These are phyloP conservation scores for Sacculina carcini DNA, from an alignment of 2,888 invertebrate genomes.

Conservation along the genomic window DNA sequence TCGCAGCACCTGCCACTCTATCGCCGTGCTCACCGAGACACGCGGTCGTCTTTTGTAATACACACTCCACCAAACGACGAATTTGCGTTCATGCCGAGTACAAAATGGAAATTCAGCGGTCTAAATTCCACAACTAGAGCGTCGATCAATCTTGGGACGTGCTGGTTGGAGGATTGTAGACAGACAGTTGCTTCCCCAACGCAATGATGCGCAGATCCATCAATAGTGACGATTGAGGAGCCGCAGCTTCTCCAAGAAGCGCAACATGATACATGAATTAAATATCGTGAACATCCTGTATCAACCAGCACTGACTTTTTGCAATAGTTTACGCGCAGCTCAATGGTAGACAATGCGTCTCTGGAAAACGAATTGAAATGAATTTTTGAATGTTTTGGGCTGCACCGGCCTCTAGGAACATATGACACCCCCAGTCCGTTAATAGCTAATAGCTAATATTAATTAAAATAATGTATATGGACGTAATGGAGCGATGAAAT, in stretches of 20 bases:
- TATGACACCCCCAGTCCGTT: too few relatives aligned
- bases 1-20: too few relatives aligned
- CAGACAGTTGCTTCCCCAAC: slow-evolving; percentile 1
- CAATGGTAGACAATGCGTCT: background rate
- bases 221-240: slow-evolving; percentile 2
- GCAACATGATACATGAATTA: slow-evolving; percentile 1
- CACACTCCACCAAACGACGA: background rate
- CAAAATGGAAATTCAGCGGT: background rate
- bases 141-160: background rate
- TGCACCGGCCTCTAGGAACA: too few relatives aligned
- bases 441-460: too few relatives aligned
- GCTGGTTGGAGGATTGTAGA: background rate
- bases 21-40: too few relatives aligned
- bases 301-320: background rate
- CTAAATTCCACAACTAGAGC: background rate
- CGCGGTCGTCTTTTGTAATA: too few relatives aligned
- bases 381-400: too few relatives aligned
- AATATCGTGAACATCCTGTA: slow-evolving; percentile 1
- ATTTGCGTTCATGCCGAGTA: slow-evolving; percentile 4
- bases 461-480: too few relatives aligned
- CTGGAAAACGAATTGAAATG: too few relatives aligned
- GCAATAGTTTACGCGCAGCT: background rate
- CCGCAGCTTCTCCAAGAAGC: slow-evolving; percentile 1
- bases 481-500: too few relatives aligned
- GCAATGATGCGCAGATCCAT: slow-evolving; percentile 4